Evolutionary conservation across 2,888 invertebrate species (phyloP).

Genomic region (Volucella inflata): DNA sequence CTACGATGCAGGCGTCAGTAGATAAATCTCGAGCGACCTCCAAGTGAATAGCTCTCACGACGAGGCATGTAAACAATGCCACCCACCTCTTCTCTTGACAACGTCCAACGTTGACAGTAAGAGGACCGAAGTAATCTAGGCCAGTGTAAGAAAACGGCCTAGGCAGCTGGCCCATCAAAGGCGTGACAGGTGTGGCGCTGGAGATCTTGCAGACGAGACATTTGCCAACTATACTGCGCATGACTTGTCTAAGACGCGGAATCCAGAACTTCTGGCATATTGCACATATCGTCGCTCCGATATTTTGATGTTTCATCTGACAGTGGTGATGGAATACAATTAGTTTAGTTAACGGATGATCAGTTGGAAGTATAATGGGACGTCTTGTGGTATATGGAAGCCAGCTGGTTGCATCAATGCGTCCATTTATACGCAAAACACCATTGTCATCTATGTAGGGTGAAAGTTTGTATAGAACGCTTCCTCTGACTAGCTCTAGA

Average conservation of each 20-base stretch:
- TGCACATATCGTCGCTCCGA: constrained; percentile 58
- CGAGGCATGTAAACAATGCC: constrained; percentile 52
- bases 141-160: constrained; percentile 70
- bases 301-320: constrained; percentile 62
- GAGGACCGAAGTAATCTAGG: constrained; percentile 68
- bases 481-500: neutral
- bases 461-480: constrained; percentile 25
- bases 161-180: constrained; percentile 71
- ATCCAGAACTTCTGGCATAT: constrained; percentile 58
- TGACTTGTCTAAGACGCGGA: constrained; percentile 35
- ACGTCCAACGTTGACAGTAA: constrained; percentile 69
- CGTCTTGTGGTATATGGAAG: constrained; percentile 50
- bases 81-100: constrained; percentile 57
- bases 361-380: constrained; percentile 60
- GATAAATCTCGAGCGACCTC: too few species aligned
- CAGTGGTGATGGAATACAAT: constrained; percentile 38
- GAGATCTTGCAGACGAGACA: constrained; percentile 53
- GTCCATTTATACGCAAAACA: constrained; percentile 44
- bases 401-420: constrained; percentile 63
- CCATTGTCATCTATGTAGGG: constrained; percentile 50
- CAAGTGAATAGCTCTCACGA: constrained; percentile 51
- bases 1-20: too few species aligned
- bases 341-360: constrained; percentile 51
- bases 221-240: constrained; percentile 34
- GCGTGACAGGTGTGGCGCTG: constrained; percentile 46